These are phyloP conservation scores for Halisarca cf. caerulea DNA, from an alignment of 37 sponge, comb jelly and placozoan genomes.

Conservation along the genomic window DNA sequence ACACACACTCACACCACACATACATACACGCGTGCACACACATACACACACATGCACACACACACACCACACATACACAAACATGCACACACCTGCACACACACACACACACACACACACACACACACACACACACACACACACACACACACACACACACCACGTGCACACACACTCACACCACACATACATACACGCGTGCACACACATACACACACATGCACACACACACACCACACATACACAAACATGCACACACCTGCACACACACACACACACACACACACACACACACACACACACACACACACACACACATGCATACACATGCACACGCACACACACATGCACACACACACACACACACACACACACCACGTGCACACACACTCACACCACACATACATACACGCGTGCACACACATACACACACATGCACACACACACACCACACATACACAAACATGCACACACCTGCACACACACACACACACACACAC, in stretches of 20 bases:
- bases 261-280: conserved; percentile 19
- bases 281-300: not conserved
- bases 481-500: conserved; percentile 9
- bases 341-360: conserved; percentile 24
- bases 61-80: conserved; percentile 1
- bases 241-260: not conserved
- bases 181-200: too few relatives aligned
- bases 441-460: conserved; percentile 1
- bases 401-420: not conserved
- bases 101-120: too few relatives aligned
- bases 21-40: not conserved
- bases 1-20: conserved; percentile 14
- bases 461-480: not conserved
- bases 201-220: too few relatives aligned
- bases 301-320: not conserved
- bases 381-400: not conserved
- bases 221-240: conserved; percentile 19
- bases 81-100: not conserved
- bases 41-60: not conserved
- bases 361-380: not conserved
- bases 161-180: too few relatives aligned
- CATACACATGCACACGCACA: conserved; percentile 17
- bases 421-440: not conserved
- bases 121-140: too few relatives aligned
- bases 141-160: too few relatives aligned